Conservation (phyloP, 2,797 vertebrate species). For the Phoeniculus purpureus region DNA sequence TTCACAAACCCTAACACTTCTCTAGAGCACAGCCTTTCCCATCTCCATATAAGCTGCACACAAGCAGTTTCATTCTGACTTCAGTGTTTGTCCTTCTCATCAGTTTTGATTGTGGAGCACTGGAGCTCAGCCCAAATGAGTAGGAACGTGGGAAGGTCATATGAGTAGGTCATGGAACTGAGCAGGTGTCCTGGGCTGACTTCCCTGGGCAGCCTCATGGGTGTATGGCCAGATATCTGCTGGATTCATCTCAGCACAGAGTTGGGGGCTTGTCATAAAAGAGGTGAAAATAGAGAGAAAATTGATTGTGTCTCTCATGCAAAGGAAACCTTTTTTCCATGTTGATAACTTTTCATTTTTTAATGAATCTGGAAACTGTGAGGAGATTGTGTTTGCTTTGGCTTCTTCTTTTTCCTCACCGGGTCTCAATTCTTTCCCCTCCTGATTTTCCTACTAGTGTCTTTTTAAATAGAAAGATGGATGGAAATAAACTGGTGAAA, state of each 20-base stretch:
- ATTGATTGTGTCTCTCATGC: not conserved
- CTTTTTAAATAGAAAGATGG: not conserved
- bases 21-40: not conserved
- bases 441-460: not conserved
- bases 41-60: fast-evolving
- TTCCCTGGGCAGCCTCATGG: not conserved
- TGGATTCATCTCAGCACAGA: not conserved
- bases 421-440: not conserved
- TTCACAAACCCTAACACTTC: not conserved
- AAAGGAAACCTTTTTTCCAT: not conserved
- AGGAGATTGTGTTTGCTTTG: not conserved
- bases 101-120: not conserved
- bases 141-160: not conserved
- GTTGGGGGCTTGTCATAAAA: not conserved
- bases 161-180: no score
- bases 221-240: not conserved
- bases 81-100: not conserved
- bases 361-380: not conserved
- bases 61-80: not conserved
- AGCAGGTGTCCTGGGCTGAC: not conserved
- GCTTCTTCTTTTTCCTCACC: not conserved
- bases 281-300: not conserved
- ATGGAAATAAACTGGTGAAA: not conserved
- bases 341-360: not conserved
- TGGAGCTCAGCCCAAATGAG: not conserved